Evolutionary conservation across 2,113 vertebrate species (phyloP).

Genomic region (Channa argus): DNA sequence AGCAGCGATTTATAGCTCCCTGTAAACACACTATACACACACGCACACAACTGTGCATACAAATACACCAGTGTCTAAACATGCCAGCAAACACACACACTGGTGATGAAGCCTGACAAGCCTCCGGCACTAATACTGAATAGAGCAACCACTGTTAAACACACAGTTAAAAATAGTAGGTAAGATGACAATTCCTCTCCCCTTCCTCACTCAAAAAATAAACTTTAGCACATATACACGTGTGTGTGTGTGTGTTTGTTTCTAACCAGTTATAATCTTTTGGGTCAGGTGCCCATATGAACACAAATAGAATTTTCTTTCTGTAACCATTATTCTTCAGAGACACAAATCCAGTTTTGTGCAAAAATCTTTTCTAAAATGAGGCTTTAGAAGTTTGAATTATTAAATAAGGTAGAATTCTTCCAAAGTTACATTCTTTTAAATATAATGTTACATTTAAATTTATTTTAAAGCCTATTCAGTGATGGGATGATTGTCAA

Average conservation of each 20-base stretch:
- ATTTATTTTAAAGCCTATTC: too few species aligned
- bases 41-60: slow-evolving; percentile 8
- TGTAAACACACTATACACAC: slow-evolving; percentile 32
- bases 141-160: slow-evolving; percentile 39
- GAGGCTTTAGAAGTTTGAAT: too few species aligned
- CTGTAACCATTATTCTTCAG: too few species aligned
- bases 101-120: slow-evolving; percentile 31
- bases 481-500: too few species aligned
- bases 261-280: neutral
- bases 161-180: slow-evolving; percentile 31
- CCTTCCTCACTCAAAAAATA: slow-evolving; percentile 1
- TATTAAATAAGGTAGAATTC: too few species aligned
- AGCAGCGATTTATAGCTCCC: slow-evolving; percentile 38
- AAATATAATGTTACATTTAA: too few species aligned
- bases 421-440: too few species aligned
- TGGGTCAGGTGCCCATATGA: too few species aligned
- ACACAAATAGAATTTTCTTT: too few species aligned
- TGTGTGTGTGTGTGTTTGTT: neutral
- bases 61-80: slow-evolving; percentile 7
- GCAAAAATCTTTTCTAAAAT: too few species aligned
- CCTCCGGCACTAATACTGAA: slow-evolving; percentile 40
- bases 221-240: neutral
- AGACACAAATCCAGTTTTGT: too few species aligned
- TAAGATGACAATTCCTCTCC: slow-evolving; percentile 2
- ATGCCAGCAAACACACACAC: slow-evolving; percentile 19